Evolutionary conservation across 1,140 invertebrate species (phyloP).

Genomic region (Orius laevigatus): DNA sequence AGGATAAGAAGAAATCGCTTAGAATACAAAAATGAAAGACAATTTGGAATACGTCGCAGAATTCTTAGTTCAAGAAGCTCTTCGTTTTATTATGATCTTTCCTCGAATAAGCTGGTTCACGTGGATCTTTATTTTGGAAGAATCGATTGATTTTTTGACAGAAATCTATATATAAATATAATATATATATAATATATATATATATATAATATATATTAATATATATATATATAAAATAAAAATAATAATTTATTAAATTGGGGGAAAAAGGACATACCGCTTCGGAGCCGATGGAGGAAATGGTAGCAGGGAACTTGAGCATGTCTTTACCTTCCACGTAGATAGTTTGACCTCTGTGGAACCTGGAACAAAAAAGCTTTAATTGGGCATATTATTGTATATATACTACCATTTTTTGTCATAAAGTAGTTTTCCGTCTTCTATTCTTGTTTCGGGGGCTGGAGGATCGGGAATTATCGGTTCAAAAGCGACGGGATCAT

Average conservation of each 20-base stretch:
- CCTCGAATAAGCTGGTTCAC: constrained; percentile 69
- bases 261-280: constrained; percentile 39
- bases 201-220: no score
- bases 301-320: constrained; percentile 64
- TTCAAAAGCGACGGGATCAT: constrained; percentile 14
- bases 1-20: no score
- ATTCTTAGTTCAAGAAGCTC: constrained; percentile 51
- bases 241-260: no score
- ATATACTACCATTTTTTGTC: constrained; percentile 62
- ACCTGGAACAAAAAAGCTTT: constrained; percentile 34
- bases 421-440: constrained; percentile 86
- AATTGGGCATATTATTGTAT: constrained; percentile 1
- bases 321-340: constrained; percentile 78
- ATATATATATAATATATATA: no score
- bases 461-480: constrained; percentile 12
- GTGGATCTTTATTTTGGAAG: constrained; percentile 66
- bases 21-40: no score
- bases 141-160: constrained; percentile 71
- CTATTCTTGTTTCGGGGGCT: constrained; percentile 37
- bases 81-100: constrained; percentile 71
- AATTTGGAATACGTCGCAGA: no score
- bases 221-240: no score
- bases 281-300: constrained; percentile 75
- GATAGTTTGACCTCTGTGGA: constrained; percentile 79
- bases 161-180: constrained; percentile 45